Evolutionary conservation across 1,140 invertebrate species (phyloP).

Genomic region (Drosophila nikananu): DNA sequence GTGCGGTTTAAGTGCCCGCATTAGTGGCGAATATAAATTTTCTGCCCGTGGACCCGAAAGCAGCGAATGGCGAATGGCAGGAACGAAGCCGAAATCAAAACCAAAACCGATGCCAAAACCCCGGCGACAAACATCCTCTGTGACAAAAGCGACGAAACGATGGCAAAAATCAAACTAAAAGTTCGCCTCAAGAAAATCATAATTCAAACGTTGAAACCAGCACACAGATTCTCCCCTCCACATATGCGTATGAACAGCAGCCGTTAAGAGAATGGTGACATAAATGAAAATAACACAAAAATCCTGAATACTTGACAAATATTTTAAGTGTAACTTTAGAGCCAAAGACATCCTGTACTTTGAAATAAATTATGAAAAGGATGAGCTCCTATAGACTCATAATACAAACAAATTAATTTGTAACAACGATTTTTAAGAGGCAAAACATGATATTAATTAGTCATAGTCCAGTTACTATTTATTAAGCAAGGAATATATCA

Average conservation of each 20-base stretch:
- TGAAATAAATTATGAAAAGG: neutral
- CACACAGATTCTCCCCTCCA: constrained; percentile 65
- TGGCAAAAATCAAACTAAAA: constrained; percentile 81
- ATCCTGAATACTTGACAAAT: too few relatives aligned
- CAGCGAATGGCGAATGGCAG: constrained; percentile 22
- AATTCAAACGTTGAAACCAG: constrained; percentile 79
- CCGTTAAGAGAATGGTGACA: neutral
- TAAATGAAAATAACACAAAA: fast-evolving
- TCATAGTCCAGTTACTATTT: too few relatives aligned
- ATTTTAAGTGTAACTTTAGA: neutral
- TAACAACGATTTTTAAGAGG: too few relatives aligned
- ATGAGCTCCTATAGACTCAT: neutral
- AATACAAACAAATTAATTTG: neutral
- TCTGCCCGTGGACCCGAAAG: constrained; percentile 58
- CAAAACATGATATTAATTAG: too few relatives aligned
- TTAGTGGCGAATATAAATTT: constrained; percentile 83
- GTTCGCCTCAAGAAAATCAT: constrained; percentile 79
- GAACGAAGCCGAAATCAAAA: constrained; percentile 28
- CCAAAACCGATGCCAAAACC: constrained; percentile 18
- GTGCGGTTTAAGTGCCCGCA: constrained; percentile 81
- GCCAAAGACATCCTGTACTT: neutral
- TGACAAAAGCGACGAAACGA: constrained; percentile 75
- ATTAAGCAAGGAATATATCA: too few relatives aligned
- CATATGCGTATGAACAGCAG: constrained; percentile 28
- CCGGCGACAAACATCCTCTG: constrained; percentile 39